Percentiles rank a stretch among this genome's conserved stretches.
phyloP scores from a whole-genome alignment of 2,797 vertebrate genomes.

The Orestias chungarensis region DNA sequence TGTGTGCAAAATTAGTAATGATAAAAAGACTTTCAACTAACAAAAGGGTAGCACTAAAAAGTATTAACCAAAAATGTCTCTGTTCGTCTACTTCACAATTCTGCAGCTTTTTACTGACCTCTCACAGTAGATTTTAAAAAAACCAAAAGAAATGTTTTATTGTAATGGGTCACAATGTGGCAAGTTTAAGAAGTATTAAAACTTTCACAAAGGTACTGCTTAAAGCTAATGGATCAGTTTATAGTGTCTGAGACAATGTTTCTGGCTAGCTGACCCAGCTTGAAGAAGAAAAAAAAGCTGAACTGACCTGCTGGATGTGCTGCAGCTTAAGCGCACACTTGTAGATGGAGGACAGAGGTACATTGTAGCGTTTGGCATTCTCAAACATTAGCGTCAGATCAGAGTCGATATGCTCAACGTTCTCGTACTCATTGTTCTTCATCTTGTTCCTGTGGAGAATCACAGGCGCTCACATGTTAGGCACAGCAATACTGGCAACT shows the following conservation, averaged over 20 bases:
- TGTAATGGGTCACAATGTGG: neutral
- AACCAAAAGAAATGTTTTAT: neutral
- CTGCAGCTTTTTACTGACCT: neutral
- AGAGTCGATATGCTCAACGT: slow-evolving; percentile 91
- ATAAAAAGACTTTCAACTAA: neutral
- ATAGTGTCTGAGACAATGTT: neutral
- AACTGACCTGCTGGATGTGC: slow-evolving; percentile 93
- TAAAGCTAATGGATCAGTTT: neutral
- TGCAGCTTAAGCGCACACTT: slow-evolving; percentile 95
- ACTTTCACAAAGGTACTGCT: neutral
- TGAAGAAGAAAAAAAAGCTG: neutral
- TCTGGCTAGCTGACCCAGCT: neutral
- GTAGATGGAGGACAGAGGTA: slow-evolving; percentile 96
- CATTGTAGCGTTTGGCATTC: slow-evolving; percentile 96
- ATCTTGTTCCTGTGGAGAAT: slow-evolving; percentile 88
- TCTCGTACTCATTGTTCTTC: slow-evolving; percentile 95
- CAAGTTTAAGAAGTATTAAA: neutral
- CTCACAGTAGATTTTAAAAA: neutral
- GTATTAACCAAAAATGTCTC: neutral
- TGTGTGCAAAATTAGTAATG: neutral
- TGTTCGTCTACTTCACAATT: neutral
- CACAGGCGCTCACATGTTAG: slow-evolving; percentile 65
- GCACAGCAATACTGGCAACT: slow-evolving; percentile 55
- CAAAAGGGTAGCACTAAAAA: neutral
- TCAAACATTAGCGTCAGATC: slow-evolving; percentile 97